A percentile compares a stretch with the other conserved stretches of the same genome.
Evolutionary conservation across 2,797 vertebrate species (phyloP).

Genomic region (Peromyscus aztecus): DNA sequence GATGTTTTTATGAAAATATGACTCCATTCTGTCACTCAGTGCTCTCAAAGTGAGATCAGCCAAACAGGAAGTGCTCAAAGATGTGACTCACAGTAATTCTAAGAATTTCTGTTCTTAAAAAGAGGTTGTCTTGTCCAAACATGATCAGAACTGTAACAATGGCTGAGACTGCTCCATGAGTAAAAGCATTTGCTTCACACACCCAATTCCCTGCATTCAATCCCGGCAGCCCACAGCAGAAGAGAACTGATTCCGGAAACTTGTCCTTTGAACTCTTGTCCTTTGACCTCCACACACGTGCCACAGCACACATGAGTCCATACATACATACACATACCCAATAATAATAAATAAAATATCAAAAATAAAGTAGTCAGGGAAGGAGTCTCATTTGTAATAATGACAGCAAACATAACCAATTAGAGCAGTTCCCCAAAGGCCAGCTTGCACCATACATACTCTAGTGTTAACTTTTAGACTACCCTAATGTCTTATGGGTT

Average conservation of each 20-base stretch:
- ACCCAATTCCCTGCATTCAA: no score
- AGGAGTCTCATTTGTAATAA: background rate
- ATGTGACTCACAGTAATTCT: background rate
- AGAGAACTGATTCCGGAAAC: background rate
- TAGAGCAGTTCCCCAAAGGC: background rate
- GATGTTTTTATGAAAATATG: slow-evolving; percentile 10
- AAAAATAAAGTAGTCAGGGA: background rate
- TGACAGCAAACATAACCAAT: background rate
- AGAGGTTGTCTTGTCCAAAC: background rate
- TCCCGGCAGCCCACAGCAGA: background rate
- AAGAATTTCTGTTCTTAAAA: slow-evolving; percentile 7
- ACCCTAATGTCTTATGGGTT: background rate
- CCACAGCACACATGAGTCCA: no score
- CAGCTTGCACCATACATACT: background rate
- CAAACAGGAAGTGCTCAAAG: background rate
- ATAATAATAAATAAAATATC: background rate
- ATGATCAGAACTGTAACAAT: background rate
- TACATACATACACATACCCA: no score
- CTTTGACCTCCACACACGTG: background rate
- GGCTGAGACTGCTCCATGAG: background rate
- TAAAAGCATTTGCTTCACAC: background rate
- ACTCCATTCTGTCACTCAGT: background rate
- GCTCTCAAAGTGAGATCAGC: slow-evolving; percentile 15
- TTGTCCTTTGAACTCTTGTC: background rate
- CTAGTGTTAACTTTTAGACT: background rate